These are phyloP conservation scores for Mus caroli DNA, from an alignment of 2,797 vertebrate genomes.

Conservation along the genomic window DNA sequence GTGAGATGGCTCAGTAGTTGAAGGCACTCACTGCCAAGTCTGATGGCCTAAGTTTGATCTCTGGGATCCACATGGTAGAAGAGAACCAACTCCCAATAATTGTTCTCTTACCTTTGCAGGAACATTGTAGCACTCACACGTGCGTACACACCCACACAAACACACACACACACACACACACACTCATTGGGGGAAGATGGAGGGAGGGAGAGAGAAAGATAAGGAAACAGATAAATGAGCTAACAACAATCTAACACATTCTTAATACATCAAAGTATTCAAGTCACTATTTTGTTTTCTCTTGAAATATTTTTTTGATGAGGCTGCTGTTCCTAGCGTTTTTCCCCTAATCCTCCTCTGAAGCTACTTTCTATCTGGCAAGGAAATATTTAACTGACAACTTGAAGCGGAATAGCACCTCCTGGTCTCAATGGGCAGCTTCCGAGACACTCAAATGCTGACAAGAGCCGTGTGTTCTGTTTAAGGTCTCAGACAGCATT, in stretches of 20 bases:
- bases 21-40: not conserved
- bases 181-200: no score
- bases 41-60: not conserved
- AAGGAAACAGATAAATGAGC: not conserved
- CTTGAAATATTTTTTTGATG: not conserved
- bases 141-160: not conserved
- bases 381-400: conserved; percentile 41
- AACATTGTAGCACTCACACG: not conserved
- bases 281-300: not conserved
- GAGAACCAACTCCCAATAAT: not conserved
- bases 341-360: conserved; percentile 2
- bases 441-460: conserved; percentile 14
- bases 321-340: not conserved
- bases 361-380: not conserved
- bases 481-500: conserved; percentile 39
- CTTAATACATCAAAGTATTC: not conserved
- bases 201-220: not conserved
- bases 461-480: not conserved
- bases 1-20: no score
- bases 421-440: not conserved
- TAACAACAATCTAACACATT: not conserved
- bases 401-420: not conserved
- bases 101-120: not conserved
- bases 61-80: not conserved
- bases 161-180: not conserved